Evolutionary conservation across 2,113 vertebrate species (phyloP), one percentile per base, ranked within the genome.

Genomic region (Neopipo cinnamomea): DNA sequence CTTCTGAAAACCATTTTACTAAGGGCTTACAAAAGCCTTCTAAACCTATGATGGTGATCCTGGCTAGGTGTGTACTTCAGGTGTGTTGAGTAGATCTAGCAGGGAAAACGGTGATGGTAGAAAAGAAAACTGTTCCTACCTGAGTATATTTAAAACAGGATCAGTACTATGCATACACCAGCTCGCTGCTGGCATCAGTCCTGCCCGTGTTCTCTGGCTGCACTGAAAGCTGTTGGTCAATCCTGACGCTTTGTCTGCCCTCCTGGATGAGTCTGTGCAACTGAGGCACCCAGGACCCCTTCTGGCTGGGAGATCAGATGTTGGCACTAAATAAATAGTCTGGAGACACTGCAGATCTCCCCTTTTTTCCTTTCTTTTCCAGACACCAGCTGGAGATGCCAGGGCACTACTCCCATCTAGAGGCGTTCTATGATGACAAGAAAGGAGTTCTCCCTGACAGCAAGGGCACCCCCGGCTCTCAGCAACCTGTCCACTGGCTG

Each of bases 391-490:
- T 99, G 93, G 98, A 99, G 98, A 99, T 97, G 94, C 99, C 99
- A 5, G 99, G 99, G 23, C 99, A 99, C 85, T 99, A 99, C 90
- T 99, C 99, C 71, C 99, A 99, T 23, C 98, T 99, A 91, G 99
- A 99, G 92, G 99, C 99, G 0, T 99, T 99, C 97, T 99, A 99
- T 8, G 99, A 99, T 91, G 99, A 99, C 96, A 99, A 99, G 98
- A 99, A 99, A 92, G 99, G 99, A 12, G 98, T 99, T 70, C 98
- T 99, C 33, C 98, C 98, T 1, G 94, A 98, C 12, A 98, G 98
- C 42, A 99, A 98, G 0, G 98, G 98, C 46, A 98, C 98, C 68
- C 94, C 98, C 2, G 91, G 93, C 85, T 98, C 98, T 94, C 98
- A 99, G 33, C 98, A 98, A 88, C 98, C 98, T 52, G 96, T 95